These are phyloP conservation scores for Troglohyphantes excavatus DNA, from an alignment of 2,888 invertebrate species.

Conservation along the genomic window DNA sequence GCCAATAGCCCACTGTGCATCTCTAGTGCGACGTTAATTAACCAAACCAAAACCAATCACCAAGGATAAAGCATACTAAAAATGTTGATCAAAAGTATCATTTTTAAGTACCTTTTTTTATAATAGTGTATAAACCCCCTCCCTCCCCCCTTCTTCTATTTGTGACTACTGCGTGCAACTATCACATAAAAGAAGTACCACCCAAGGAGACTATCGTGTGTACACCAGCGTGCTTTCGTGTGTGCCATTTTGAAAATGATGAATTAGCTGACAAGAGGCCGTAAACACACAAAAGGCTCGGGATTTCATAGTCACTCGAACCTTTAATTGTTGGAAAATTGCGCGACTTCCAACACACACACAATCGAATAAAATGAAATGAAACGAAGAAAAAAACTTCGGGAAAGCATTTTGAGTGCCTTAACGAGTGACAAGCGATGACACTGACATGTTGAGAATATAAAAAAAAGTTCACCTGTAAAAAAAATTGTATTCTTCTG, in stretches of 20 bases:
- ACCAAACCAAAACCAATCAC: no score
- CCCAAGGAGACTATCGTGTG: constrained; percentile 51
- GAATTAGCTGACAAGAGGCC: constrained; percentile 73
- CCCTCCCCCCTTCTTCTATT: no score
- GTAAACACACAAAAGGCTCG: constrained; percentile 68
- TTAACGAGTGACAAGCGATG: constrained; percentile 58
- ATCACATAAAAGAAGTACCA: constrained; percentile 28
- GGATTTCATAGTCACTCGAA: constrained; percentile 69
- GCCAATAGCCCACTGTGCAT: no score
- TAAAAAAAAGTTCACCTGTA: no score
- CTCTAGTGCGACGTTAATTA: no score
- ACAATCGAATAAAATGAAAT: constrained; percentile 11
- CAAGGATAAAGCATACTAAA: no score
- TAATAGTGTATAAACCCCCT: no score
- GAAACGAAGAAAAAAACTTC: not conserved
- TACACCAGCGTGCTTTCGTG: constrained; percentile 16
- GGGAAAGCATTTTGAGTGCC: not conserved
- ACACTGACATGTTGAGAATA: constrained; percentile 26
- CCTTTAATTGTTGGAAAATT: constrained; percentile 62
- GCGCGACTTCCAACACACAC: constrained; percentile 23
- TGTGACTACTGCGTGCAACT: constrained; percentile 24
- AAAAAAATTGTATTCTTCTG: constrained; percentile 19
- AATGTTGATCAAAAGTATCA: no score
- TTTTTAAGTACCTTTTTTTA: no score
- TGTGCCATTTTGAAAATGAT: constrained; percentile 63